Evolutionary conservation across 2,113 vertebrate genomes (phyloP).

Genomic region (Uria aalge): DNA sequence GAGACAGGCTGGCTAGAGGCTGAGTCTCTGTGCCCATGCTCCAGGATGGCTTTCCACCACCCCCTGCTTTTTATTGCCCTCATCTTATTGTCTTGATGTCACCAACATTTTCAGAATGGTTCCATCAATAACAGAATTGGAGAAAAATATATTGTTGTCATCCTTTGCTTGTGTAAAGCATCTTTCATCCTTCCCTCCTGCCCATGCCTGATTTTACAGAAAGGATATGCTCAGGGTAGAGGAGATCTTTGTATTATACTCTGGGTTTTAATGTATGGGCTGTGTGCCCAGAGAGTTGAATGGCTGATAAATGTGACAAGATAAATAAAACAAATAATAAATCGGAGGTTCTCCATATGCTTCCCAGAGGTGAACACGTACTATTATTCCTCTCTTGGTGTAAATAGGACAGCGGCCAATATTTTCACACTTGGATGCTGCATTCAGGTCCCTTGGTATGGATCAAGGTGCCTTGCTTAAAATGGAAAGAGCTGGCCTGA

Average conservation of each 20-base stretch:
- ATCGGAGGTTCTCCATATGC: background rate
- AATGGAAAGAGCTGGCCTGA: background rate
- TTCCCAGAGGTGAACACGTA: conserved; percentile 16
- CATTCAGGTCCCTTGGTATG: background rate
- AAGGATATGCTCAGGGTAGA: background rate
- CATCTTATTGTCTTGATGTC: conserved; percentile 13
- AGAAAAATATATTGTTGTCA: conserved; percentile 32
- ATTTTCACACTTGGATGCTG: conserved; percentile 8
- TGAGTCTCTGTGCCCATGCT: background rate
- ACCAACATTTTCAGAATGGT: conserved; percentile 11
- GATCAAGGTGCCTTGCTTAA: background rate
- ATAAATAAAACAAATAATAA: conserved; percentile 64
- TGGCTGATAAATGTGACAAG: conserved; percentile 59
- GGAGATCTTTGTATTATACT: conserved; percentile 13
- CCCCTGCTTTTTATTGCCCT: background rate
- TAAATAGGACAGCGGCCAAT: background rate
- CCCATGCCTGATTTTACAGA: background rate
- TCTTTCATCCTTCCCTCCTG: conserved; percentile 21
- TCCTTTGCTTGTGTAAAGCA: background rate
- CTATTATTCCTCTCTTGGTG: conserved; percentile 9
- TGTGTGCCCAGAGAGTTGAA: conserved; percentile 11
- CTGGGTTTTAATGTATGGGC: conserved; percentile 38
- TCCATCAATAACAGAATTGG: conserved; percentile 9
- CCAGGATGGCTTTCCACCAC: background rate
- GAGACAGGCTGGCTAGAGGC: conserved; percentile 7